phyloP scores from a whole-genome alignment of 2,888 invertebrate species.

The Philereme vetulata region DNA sequence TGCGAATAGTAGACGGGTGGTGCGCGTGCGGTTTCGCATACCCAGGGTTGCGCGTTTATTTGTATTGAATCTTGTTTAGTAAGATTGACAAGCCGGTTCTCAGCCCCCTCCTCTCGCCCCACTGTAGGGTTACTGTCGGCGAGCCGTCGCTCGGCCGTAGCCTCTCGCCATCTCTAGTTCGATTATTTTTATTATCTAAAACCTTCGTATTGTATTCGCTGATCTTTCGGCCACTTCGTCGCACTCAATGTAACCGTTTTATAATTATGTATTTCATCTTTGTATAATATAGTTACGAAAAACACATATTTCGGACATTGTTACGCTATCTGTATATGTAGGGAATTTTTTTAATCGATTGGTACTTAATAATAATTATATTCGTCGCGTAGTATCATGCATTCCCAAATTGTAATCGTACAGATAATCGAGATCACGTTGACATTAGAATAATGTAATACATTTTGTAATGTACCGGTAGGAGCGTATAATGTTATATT shows the following conservation, averaged over 20 bases:
- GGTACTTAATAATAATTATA: constrained; percentile 80
- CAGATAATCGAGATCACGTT: constrained; percentile 73
- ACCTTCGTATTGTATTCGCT: constrained; percentile 62
- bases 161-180: constrained; percentile 47
- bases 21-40: constrained; percentile 16
- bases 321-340: constrained; percentile 72
- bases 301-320: constrained; percentile 57
- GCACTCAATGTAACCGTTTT: constrained; percentile 47
- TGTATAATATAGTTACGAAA: constrained; percentile 61
- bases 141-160: constrained; percentile 19
- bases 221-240: constrained; percentile 41
- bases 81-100: constrained; percentile 11
- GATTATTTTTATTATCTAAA: constrained; percentile 79
- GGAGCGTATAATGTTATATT: constrained; percentile 65
- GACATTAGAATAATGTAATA: constrained; percentile 78
- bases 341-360: constrained; percentile 72
- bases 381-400: constrained; percentile 79
- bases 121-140: constrained; percentile 24
- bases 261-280: constrained; percentile 61
- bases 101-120: constrained; percentile 23
- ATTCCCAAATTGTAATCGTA: constrained; percentile 81
- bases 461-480: constrained; percentile 77
- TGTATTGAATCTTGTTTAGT: constrained; percentile 1
- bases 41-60: constrained; percentile 7
- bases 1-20: constrained; percentile 16